Evolutionary conservation across 2,888 invertebrate genomes (phyloP), one percentile per base, ranked within the genome.

Genomic region (Parthenolecanium corni): DNA sequence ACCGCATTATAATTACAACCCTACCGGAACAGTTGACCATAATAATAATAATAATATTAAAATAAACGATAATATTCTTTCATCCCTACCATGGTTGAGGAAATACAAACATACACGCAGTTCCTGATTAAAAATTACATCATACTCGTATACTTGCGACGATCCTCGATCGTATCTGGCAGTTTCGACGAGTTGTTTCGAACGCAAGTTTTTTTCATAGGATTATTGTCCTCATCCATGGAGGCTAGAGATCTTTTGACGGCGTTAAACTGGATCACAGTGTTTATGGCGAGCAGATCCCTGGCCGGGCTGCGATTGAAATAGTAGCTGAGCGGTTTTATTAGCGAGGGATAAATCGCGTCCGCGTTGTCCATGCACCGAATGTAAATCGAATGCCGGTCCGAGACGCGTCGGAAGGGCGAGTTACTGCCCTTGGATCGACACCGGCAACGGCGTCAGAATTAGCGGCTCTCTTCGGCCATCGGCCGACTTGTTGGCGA

Each of bases 221-320:
- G 9, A 5, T 46, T 46, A 18, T 18, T 21, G 2, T 58, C 58
- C 11, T 58, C 58, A 6, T 58, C 58, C 36, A 24, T 36, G 4
- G 24, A 24, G n/a, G 12, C 46, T 18, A 58, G 18, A 46, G 46
- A 46, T 18, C 58, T n/a, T 36, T 58, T 58, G 1, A 58, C 58
- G 5, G 58, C 11, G 36, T 20, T 25, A n/a, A 58, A 20, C 47
- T 25, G 36, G 3, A 88, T 58, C 58, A 58, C 47, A 25, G 25
- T 58, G 47, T 58, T 58, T n/a, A 58, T 58, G 3, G 58, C 58
- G 9, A 47, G 58, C 36, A 58, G 31, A 47, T 58, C 89, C 82
- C 89, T 89, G 40, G 88, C 87, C 12, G 91, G 91, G 74, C 90
- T 91, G 68, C 86, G 81, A 73, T 85, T 87, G 76, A 93, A 89